Base-by-base conservation (phyloP, 1,140 invertebrate species). In the Drosophila persimilis region DNA sequence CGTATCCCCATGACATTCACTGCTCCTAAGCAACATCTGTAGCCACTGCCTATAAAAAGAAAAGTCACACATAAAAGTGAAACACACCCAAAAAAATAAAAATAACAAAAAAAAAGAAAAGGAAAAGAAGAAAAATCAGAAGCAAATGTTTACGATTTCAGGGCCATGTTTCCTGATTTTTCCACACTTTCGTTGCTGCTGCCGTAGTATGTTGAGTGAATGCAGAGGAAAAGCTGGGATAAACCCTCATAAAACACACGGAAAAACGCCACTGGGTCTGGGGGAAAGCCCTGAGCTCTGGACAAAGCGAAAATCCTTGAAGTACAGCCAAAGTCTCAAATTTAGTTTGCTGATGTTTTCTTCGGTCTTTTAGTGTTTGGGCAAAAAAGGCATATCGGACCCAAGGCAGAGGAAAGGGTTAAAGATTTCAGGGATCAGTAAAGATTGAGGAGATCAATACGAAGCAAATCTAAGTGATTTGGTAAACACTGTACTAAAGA, bases 71-170 rank as follows among this genome's bases (percentile, higher is more conserved):
- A 69, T 74, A 69, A 41, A 78, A 63, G 8, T 24, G 17, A 11
- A 26, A 20, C 20, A 22, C 20, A 22, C 8, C 31, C 9, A 13
- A 39, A 39, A 11, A 13, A 3, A 35, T 1, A 9, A 39, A 39
- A 13, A 39, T 13, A 3, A 35, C 11, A 3, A 7, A 55, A 51
- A 41, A 22, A 24, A 39, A 11, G 52, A 31, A 22, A 24, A 39
- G 3, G 52, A 57, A 47, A 39, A 57, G 17, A 45, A 31, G 62
- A 58, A 54, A 71, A 83, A 83, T 78, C 79, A 60, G 29, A 53
- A 51, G 51, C 54, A 78, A 78, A 66, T 78, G 74, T 83, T 83
- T 83, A 78, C 79, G 79, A 78, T 83, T 78, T 83, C 79, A 83
- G 59, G 47, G 57, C 31, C 60, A 55, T 73, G 56, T 73, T 54